Percentiles rank a stretch among this genome's conserved stretches.
Conservation (phyloP, 1,140 invertebrate species). For the Trichonephila inaurata region DNA sequence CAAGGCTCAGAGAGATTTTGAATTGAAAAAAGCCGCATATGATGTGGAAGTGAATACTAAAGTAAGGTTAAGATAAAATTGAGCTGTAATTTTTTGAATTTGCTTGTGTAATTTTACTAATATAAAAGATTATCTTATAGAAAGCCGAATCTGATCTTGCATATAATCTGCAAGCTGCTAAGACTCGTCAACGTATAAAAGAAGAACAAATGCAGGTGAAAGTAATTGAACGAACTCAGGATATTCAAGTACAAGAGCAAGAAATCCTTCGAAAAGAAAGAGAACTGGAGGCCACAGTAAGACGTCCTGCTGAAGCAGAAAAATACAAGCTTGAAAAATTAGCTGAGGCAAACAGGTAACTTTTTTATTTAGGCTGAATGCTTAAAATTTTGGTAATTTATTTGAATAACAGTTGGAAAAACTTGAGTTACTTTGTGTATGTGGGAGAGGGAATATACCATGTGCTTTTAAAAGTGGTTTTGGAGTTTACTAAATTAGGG, state of each 20-base stretch:
- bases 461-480: too few species aligned
- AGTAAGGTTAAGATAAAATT: constrained; percentile 80
- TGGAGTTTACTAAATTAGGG: too few species aligned
- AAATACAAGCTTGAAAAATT: constrained; percentile 90
- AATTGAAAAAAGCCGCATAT: constrained; percentile 97
- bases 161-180: constrained; percentile 82
- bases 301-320: constrained; percentile 82
- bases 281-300: constrained; percentile 82
- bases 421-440: too few species aligned
- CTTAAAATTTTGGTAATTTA: too few species aligned
- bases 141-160: constrained; percentile 82
- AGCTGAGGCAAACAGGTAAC: constrained; percentile 90
- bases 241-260: constrained; percentile 80
- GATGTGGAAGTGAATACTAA: constrained; percentile 98
- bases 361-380: not conserved
- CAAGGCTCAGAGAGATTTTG: constrained; percentile 97
- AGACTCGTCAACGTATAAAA: constrained; percentile 82
- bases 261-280: constrained; percentile 79
- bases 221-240: constrained; percentile 82
- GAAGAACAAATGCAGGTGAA: constrained; percentile 82
- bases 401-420: too few species aligned
- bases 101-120: not conserved
- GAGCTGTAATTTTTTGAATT: not conserved
- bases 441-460: too few species aligned
- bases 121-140: constrained; percentile 74